Evolutionary conservation across 92 coral and sea anemone species (phyloP), one percentile per base, ranked within the genome.

Genomic region (Parazoanthus darwini): DNA sequence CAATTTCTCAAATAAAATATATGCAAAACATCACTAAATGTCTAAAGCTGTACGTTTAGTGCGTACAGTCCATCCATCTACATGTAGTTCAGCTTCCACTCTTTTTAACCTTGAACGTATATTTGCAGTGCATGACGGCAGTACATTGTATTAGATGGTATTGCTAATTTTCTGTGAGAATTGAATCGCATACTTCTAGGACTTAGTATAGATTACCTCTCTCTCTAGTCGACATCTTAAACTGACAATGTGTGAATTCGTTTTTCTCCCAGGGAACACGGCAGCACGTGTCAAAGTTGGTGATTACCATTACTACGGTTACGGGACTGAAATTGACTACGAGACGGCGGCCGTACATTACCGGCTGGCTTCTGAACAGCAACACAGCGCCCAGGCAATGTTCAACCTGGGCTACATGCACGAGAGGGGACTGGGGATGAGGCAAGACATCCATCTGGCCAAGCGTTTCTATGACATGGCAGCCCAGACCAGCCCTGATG

Each of bases 331-430:
- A 78, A 91, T 97, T 59, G 98, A 97, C 92, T 97, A 97, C 74
- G 99, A 97, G 83, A 95, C 94, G 65, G 99, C 99, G 0, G 99
- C 99, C 20, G 88, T 90, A 73, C 98, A 97, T 87, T 97, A 97
- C 90, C 88, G 97, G 80, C 86, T 94, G 75, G 99, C 99, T 5
- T 91, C 98, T 6, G 99, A 97, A 87, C 98, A 94, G 70, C 98
- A 95, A 38, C 98, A 94, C 82, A 95, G 89, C 73, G 98, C 99
- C 83, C 99, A 95, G 89, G 99, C 99, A 81, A 97, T 95, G 97
- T 97, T 97, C 88, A 97, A 97, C 94, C 92, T 97, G 89, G 99
- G 97, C 76, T 97, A 95, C 92, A 97, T 97, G 99, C 97, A 97
- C 72, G 99, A 97, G 95, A 94, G 98, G 81, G 99, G 99, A 80